Percentiles rank a stretch among this genome's conserved stretches.
These are phyloP conservation scores for Macrochelys suwanniensis DNA, from an alignment of 2,797 vertebrate genomes.

Conservation along the genomic window DNA sequence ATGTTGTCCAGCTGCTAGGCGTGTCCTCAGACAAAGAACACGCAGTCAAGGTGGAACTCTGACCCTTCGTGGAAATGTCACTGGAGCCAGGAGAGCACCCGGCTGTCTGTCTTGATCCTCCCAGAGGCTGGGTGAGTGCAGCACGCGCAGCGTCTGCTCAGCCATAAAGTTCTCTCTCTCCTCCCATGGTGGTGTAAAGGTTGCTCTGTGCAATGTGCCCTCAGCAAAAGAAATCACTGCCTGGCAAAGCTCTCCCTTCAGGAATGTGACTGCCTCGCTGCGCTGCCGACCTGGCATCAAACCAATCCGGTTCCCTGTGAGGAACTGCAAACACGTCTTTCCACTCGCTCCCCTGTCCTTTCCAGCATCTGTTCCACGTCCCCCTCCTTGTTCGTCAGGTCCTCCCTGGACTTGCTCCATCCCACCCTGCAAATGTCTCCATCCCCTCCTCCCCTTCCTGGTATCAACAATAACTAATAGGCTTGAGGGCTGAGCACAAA, in stretches of 20 bases:
- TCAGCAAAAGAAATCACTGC: background rate
- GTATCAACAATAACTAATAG: background rate
- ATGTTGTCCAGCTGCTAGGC: background rate
- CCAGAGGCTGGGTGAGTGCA: background rate
- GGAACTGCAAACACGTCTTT: background rate
- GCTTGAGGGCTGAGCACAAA: background rate
- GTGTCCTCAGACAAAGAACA: background rate
- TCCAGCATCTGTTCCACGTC: constrained; percentile 53
- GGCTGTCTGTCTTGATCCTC: background rate
- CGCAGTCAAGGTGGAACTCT: background rate
- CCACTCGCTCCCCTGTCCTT: background rate
- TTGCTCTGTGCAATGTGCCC: background rate
- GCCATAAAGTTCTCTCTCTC: constrained; percentile 9
- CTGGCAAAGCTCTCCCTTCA: background rate
- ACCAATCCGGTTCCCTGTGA: accelerated
- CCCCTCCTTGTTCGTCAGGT: background rate
- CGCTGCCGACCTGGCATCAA: background rate
- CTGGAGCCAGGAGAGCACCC: background rate
- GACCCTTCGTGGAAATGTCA: accelerated
- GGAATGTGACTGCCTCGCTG: background rate
- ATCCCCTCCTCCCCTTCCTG: background rate
- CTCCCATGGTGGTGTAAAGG: background rate
- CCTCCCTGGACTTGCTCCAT: background rate
- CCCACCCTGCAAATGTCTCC: constrained; percentile 51
- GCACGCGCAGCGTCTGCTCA: background rate